Conservation (phyloP, 2,888 invertebrate species). For the Acholoe squamosa region DNA sequence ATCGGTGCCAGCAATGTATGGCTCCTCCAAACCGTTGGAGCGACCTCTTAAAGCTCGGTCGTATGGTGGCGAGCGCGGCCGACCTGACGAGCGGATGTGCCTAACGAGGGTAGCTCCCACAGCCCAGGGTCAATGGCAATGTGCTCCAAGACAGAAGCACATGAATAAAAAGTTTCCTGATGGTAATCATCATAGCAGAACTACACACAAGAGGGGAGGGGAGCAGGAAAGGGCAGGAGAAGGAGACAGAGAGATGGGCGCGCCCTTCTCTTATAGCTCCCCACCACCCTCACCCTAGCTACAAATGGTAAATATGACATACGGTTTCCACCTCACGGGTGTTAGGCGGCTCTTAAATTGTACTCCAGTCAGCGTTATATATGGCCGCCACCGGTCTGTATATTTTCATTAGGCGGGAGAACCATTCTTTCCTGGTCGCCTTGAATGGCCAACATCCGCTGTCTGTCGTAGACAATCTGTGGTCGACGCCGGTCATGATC, state of each 20-base stretch:
- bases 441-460: slow-evolving; percentile 59
- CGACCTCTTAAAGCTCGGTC: neutral
- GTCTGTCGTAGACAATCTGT: slow-evolving; percentile 56
- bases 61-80: neutral
- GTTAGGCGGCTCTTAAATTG: slow-evolving; percentile 56
- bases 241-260: slow-evolving; percentile 22
- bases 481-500: neutral
- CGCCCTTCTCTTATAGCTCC: neutral
- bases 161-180: slow-evolving; percentile 59
- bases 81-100: slow-evolving; percentile 24
- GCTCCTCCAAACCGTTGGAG: neutral
- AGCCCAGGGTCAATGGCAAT: slow-evolving; percentile 47
- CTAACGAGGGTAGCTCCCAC: slow-evolving; percentile 19
- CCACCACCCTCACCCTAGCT: neutral
- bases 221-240: neutral
- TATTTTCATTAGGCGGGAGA: slow-evolving; percentile 59
- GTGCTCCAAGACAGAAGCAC: slow-evolving; percentile 24
- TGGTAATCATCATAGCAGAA: slow-evolving; percentile 49
- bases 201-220: slow-evolving; percentile 9
- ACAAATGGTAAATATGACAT: slow-evolving; percentile 58
- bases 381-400: neutral
- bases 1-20: slow-evolving; percentile 6
- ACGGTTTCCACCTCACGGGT: slow-evolving; percentile 6
- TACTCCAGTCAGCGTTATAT: slow-evolving; percentile 51
- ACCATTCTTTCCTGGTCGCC: slow-evolving; percentile 54